Evolutionary conservation across 1,140 invertebrate species (phyloP).

Genomic region (Drosophila triauraria): DNA sequence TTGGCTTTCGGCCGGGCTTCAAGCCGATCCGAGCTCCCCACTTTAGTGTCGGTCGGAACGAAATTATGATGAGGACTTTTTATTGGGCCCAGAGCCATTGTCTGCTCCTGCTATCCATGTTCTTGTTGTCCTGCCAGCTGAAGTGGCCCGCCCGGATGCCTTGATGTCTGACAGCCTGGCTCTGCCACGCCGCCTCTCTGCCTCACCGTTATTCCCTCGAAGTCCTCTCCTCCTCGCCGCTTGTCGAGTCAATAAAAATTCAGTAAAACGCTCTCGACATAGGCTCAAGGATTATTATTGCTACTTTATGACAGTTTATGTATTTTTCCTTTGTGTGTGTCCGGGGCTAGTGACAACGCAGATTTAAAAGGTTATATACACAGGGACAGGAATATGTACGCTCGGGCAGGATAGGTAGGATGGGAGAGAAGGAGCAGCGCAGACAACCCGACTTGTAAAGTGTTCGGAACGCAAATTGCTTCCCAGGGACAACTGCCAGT

Average conservation of each 20-base stretch:
- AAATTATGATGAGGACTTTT: slow-evolving; percentile 80
- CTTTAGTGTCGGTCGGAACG: slow-evolving; percentile 57
- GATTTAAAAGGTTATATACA: slow-evolving; percentile 71
- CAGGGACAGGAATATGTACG: slow-evolving; percentile 19
- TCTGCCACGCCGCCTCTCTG: background rate
- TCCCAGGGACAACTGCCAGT: slow-evolving; percentile 42
- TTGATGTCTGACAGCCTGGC: slow-evolving; percentile 23
- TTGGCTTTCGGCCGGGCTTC: slow-evolving; percentile 18
- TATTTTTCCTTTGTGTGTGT: slow-evolving; percentile 49
- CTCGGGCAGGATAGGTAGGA: background rate
- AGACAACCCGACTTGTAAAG: slow-evolving; percentile 46
- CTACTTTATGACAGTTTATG: slow-evolving; percentile 76
- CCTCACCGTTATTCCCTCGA: background rate
- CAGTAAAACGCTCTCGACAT: slow-evolving; percentile 78
- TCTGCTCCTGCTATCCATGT: slow-evolving; percentile 43
- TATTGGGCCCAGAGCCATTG: slow-evolving; percentile 69
- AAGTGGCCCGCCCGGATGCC: slow-evolving; percentile 46
- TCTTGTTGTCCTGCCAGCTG: slow-evolving; percentile 56
- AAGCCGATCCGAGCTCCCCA: slow-evolving; percentile 13
- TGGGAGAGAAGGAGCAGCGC: slow-evolving; percentile 4
- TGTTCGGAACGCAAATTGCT: slow-evolving; percentile 55
- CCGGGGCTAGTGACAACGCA: slow-evolving; percentile 45
- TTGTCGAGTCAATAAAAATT: slow-evolving; percentile 78
- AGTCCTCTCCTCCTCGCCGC: slow-evolving; percentile 4
- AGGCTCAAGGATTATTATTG: slow-evolving; percentile 81